A percentile compares a stretch with the other conserved stretches of the same genome.
Evolutionary conservation across 2,113 vertebrate species (phyloP).

Genomic region (Saimiri boliviensis): DNA sequence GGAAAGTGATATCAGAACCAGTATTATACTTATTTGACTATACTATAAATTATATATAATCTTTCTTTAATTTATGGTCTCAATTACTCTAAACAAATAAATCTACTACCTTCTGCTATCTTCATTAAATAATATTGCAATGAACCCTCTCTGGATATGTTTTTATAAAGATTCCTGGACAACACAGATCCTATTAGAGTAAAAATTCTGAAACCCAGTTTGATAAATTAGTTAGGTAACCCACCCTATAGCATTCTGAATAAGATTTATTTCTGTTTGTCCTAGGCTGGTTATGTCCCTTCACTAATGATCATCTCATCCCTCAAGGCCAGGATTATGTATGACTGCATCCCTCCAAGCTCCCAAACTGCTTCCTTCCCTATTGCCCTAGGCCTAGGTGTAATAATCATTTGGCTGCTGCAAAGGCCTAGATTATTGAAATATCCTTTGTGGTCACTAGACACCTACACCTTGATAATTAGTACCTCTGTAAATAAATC

Average conservation of each 20-base stretch:
- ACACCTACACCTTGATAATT: background rate
- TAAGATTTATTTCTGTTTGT: background rate
- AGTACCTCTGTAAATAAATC: constrained; percentile 18
- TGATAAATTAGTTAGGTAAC: background rate
- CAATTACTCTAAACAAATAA: background rate
- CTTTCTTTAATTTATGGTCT: background rate
- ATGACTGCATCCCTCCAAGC: background rate
- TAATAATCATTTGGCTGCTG: background rate
- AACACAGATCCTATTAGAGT: background rate
- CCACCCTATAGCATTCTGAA: background rate
- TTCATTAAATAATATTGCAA: background rate
- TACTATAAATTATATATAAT: background rate
- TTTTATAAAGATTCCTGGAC: background rate
- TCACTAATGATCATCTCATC: background rate
- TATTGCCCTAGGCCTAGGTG: background rate
- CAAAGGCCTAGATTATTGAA: background rate
- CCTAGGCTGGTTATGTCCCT: background rate
- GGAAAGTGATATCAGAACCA: background rate
- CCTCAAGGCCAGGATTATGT: background rate
- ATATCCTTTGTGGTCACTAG: background rate
- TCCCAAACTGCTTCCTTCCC: background rate
- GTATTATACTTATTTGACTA: background rate
- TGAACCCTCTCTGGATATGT: background rate
- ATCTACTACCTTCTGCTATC: background rate
- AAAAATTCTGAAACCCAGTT: background rate